These are phyloP conservation scores for Tethea ocularis DNA, from an alignment of 2,888 invertebrate species.

Conservation along the genomic window DNA sequence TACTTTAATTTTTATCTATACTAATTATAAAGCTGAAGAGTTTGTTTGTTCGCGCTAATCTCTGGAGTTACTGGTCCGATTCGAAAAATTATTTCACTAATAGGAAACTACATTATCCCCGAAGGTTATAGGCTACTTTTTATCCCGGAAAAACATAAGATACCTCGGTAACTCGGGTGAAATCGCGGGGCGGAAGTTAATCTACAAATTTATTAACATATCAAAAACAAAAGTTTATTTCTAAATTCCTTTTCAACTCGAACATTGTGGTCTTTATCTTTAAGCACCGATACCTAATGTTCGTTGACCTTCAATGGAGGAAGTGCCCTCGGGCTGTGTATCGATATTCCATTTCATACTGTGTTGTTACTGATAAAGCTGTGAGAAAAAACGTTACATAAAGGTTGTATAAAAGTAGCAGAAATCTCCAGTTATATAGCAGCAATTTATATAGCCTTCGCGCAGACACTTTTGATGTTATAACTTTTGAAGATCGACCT, in stretches of 20 bases:
- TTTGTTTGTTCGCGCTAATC: too few relatives aligned
- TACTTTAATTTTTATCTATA: too few relatives aligned
- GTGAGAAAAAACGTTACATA: background rate
- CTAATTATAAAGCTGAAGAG: too few relatives aligned
- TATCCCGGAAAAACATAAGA: too few relatives aligned
- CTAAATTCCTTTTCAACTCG: background rate
- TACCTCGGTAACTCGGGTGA: too few relatives aligned
- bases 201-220: too few relatives aligned
- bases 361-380: conserved; percentile 1
- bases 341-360: background rate
- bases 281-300: background rate
- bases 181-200: too few relatives aligned
- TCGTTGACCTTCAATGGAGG: background rate
- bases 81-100: too few relatives aligned
- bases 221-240: too few relatives aligned
- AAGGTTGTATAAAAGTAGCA: background rate
- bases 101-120: too few relatives aligned
- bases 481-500: background rate
- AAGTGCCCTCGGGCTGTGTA: background rate
- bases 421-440: background rate
- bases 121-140: too few relatives aligned
- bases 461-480: conserved; percentile 1
- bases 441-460: background rate
- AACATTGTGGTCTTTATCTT: background rate
- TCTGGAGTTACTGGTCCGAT: too few relatives aligned